These are phyloP conservation scores for Oryzias curvinotus DNA, from an alignment of 2,113 vertebrate genomes.

Conservation along the genomic window DNA sequence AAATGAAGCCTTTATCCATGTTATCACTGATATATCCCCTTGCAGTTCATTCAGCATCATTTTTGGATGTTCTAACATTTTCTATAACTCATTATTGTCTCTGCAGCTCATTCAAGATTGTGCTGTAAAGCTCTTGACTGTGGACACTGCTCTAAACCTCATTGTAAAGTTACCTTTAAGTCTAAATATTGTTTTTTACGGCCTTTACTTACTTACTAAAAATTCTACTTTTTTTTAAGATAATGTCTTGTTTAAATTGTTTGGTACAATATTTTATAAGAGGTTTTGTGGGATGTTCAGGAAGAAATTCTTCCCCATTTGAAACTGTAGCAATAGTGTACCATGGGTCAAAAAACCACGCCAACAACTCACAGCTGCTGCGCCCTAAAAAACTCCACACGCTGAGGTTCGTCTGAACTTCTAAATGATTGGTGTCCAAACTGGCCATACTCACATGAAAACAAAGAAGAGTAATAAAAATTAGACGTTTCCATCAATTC, in stretches of 20 bases:
- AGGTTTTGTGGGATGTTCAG: slow-evolving; percentile 11
- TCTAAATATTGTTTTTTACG: slow-evolving; percentile 31
- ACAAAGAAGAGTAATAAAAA: neutral
- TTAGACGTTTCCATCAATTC: no score
- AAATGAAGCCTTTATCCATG: slow-evolving; percentile 7
- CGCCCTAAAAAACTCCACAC: slow-evolving; percentile 77
- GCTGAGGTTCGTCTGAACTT: slow-evolving; percentile 85
- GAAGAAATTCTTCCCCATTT: slow-evolving; percentile 40
- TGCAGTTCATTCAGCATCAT: neutral
- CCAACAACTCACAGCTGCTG: slow-evolving; percentile 71
- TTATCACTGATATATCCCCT: no score
- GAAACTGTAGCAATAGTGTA: slow-evolving; percentile 82
- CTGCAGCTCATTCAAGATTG: slow-evolving; percentile 94
- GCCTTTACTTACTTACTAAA: slow-evolving; percentile 49
- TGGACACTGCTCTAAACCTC: slow-evolving; percentile 2
- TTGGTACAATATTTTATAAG: slow-evolving; percentile 31
- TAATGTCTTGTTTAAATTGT: slow-evolving; percentile 17
- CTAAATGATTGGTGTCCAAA: slow-evolving; percentile 78
- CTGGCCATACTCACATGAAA: slow-evolving; percentile 90
- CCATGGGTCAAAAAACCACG: slow-evolving; percentile 88
- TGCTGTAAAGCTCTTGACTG: slow-evolving; percentile 79
- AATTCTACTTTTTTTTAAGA: slow-evolving; percentile 24
- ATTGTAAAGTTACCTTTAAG: slow-evolving; percentile 21
- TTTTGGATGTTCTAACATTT: neutral
- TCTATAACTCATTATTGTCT: slow-evolving; percentile 24